Percentiles rank a stretch among this genome's conserved stretches.
phyloP scores from a whole-genome alignment of 35 echinoderm and acorn worm species.

The Diadema setosum region DNA sequence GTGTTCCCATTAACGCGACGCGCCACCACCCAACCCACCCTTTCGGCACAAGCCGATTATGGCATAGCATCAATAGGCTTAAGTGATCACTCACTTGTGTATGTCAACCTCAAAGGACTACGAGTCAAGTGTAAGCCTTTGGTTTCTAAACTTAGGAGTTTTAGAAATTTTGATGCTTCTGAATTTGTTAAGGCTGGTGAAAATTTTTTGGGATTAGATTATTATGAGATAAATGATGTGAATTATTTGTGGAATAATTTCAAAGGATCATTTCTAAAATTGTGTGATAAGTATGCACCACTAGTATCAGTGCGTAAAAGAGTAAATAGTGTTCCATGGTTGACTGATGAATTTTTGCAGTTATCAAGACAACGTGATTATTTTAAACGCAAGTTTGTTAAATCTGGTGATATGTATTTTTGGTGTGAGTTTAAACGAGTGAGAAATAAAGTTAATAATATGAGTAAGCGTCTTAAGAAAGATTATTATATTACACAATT shows the following conservation, averaged over 20 bases:
- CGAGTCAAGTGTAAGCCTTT: background rate
- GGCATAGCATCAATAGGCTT: background rate
- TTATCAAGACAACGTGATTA: slow-evolving; percentile 3
- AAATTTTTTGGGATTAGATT: background rate
- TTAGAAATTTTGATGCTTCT: background rate
- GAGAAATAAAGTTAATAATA: background rate
- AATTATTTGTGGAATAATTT: background rate
- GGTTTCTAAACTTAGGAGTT: background rate
- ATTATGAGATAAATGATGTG: background rate
- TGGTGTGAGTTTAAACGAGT: background rate
- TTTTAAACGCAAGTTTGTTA: background rate
- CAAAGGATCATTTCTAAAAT: background rate
- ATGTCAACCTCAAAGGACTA: too few relatives aligned
- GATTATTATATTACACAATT: background rate
- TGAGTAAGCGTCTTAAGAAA: background rate
- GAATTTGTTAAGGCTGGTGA: background rate
- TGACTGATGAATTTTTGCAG: background rate
- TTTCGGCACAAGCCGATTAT: too few relatives aligned
- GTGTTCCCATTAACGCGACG: too few relatives aligned
- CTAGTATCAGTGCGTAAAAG: background rate
- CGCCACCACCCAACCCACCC: too few relatives aligned
- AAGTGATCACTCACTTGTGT: background rate
- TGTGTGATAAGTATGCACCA: background rate
- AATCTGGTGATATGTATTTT: background rate
- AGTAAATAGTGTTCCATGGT: background rate